Percentiles rank a stretch among this genome's conserved stretches.
These are phyloP conservation scores for Homalodisca vitripennis DNA, from an alignment of 1,140 invertebrate genomes.

Conservation along the genomic window DNA sequence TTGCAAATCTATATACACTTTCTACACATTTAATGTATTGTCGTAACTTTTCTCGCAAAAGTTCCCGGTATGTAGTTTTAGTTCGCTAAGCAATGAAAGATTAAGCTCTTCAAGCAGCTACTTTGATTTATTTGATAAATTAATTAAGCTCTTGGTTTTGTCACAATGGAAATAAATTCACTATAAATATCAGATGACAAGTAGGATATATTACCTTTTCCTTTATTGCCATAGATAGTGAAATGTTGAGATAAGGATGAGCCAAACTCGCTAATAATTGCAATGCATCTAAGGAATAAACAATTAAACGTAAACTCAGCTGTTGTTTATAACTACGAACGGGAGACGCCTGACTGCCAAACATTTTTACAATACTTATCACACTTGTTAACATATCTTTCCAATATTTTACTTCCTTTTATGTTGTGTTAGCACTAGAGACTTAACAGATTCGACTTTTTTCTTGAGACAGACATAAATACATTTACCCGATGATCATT, in stretches of 20 bases:
- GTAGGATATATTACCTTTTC: conserved; percentile 34
- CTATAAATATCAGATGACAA: conserved; percentile 35
- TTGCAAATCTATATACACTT: too few species aligned
- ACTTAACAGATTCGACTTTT: not conserved
- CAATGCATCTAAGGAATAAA: not conserved
- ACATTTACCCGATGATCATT: not conserved
- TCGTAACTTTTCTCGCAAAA: too few species aligned
- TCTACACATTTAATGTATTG: too few species aligned
- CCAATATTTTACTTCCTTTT: conserved; percentile 30
- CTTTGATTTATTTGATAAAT: too few species aligned
- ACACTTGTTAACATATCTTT: conserved; percentile 30
- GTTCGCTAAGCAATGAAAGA: too few species aligned
- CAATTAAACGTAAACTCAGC: conserved; percentile 33
- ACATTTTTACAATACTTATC: conserved; percentile 32
- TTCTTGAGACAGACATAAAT: not conserved
- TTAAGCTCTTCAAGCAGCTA: too few species aligned
- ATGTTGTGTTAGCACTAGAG: conserved; percentile 16
- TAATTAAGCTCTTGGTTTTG: too few species aligned
- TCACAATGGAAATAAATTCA: conserved; percentile 35
- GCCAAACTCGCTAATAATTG: conserved; percentile 34
- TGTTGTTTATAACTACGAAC: conserved; percentile 32
- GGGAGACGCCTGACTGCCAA: conserved; percentile 33
- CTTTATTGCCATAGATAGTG: conserved; percentile 33
- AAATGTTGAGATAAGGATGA: conserved; percentile 37
- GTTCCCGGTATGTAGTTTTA: too few species aligned